These are phyloP conservation scores for Octonoba sinensis DNA, from an alignment of 2,888 invertebrate species.

Conservation along the genomic window DNA sequence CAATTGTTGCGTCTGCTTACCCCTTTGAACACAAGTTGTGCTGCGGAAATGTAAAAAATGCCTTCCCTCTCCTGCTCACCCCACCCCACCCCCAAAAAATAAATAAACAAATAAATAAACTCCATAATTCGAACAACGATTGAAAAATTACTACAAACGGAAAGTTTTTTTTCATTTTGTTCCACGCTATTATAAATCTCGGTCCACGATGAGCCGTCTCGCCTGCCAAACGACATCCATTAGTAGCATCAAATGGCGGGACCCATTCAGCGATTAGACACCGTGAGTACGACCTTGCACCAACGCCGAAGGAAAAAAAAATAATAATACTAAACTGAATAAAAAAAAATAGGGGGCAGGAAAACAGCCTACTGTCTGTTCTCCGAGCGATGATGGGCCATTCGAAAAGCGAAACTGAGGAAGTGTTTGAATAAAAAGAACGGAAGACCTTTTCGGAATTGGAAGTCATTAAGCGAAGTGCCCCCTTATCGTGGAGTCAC, in stretches of 20 bases:
- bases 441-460: slow-evolving; percentile 5
- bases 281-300: slow-evolving; percentile 11
- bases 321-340: not conserved
- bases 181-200: slow-evolving; percentile 11
- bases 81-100: too few species aligned
- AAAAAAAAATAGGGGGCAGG: not conserved
- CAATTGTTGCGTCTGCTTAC: too few species aligned
- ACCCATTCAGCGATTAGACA: not conserved
- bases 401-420: slow-evolving; percentile 28
- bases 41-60: too few species aligned
- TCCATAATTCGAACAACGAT: too few species aligned
- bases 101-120: too few species aligned
- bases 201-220: slow-evolving; percentile 1
- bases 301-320: slow-evolving; percentile 1
- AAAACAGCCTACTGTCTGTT: slow-evolving; percentile 24
- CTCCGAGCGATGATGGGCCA: slow-evolving; percentile 15
- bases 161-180: slow-evolving; percentile 6
- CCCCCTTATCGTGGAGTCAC: not conserved
- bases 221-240: slow-evolving; percentile 10
- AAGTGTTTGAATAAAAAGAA: slow-evolving; percentile 29
- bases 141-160: not conserved
- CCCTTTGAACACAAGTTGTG: too few species aligned
- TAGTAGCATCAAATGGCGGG: slow-evolving; percentile 12
- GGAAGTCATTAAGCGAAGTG: not conserved
- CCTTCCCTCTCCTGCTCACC: too few species aligned